These are phyloP conservation scores for Alaudala cheleensis DNA, from an alignment of 2,113 vertebrate genomes.

Conservation along the genomic window DNA sequence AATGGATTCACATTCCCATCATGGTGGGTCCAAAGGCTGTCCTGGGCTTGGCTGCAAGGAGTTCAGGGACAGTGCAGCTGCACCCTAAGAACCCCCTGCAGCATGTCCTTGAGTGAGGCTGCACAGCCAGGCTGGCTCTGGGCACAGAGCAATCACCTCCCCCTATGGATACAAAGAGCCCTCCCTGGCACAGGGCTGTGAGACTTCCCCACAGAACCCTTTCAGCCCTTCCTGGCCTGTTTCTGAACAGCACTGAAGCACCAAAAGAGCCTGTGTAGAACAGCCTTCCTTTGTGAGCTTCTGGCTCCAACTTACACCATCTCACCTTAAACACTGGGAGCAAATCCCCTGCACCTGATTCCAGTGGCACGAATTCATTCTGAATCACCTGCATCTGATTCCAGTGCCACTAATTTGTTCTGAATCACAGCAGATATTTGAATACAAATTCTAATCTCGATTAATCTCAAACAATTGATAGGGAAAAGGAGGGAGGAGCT, in stretches of 20 bases:
- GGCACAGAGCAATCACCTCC: rapidly evolving
- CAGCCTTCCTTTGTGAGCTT: neutral
- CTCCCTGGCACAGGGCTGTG: neutral
- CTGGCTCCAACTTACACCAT: no score
- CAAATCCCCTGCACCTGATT: neutral
- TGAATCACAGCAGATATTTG: neutral
- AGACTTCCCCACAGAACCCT: neutral
- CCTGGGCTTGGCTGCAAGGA: neutral
- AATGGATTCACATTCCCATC: rapidly evolving
- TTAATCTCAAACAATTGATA: neutral
- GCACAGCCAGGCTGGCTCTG: neutral
- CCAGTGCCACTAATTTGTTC: neutral
- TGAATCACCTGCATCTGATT: neutral
- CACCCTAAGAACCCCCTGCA: neutral
- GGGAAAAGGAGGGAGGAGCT: neutral
- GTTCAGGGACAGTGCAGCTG: neutral
- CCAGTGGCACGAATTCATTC: neutral
- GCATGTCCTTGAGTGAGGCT: neutral
- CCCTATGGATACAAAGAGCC: neutral
- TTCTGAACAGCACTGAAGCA: neutral
- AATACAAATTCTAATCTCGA: neutral
- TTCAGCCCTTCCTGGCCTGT: neutral
- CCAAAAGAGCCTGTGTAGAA: neutral
- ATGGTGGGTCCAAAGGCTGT: neutral
- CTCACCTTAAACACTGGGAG: neutral